Evolutionary conservation across 2,888 invertebrate species (phyloP).

Genomic region (Drosophila barbarae): DNA sequence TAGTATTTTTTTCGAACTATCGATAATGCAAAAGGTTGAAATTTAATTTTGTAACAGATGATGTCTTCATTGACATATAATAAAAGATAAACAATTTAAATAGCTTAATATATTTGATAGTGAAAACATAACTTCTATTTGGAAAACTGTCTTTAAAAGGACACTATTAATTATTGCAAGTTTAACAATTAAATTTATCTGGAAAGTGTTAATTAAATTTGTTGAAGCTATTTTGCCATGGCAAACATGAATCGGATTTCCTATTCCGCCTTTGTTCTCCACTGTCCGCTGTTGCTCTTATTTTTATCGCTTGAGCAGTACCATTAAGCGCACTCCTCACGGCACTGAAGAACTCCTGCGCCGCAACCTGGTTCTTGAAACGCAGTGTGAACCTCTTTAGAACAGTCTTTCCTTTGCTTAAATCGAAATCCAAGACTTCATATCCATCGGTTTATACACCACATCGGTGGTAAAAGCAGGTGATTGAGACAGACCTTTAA

Average conservation of each 20-base stretch:
- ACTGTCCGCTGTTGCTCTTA: neutral
- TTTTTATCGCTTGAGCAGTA: neutral
- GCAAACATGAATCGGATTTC: neutral
- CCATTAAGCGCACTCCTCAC: neutral
- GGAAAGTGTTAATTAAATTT: neutral
- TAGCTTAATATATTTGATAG: too few species aligned
- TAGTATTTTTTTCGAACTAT: too few species aligned
- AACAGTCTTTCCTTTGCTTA: neutral
- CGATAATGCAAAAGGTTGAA: too few species aligned
- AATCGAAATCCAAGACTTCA: neutral
- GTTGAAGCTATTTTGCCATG: too few species aligned
- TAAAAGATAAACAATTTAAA: too few species aligned
- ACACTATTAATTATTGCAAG: neutral
- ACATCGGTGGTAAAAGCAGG: too few species aligned
- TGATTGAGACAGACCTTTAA: too few species aligned
- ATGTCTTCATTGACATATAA: too few species aligned
- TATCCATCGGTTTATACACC: too few species aligned
- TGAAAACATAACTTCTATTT: too few species aligned
- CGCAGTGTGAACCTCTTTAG: neutral
- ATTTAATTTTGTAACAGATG: too few species aligned
- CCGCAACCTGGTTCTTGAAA: neutral
- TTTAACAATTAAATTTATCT: neutral
- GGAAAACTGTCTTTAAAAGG: too few species aligned
- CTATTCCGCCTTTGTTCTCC: neutral
- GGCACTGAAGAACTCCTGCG: neutral